Base-by-base conservation (phyloP, 1,140 invertebrate genomes). In the Mercenaria mercenaria region DNA sequence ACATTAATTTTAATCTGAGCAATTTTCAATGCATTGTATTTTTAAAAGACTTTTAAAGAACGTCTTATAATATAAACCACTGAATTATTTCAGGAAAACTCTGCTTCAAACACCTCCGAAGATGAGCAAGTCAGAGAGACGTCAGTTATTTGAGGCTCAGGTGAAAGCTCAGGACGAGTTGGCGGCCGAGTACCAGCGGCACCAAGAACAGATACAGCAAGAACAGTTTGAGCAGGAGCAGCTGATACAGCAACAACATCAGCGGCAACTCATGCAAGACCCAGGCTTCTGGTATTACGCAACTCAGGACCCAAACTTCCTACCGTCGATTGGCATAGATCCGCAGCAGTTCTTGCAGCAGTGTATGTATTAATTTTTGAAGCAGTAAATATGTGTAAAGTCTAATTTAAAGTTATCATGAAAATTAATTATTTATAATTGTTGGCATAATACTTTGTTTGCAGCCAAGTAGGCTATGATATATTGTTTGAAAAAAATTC, bases 111-210 rank as follows among this genome's bases (percentile, higher is more conserved):
- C 92, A 29, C 96, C 93, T 61, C 94, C 96, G 2, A 96, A 96
- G 77, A 95, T 98, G 93, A 97, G 97, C 0, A 98, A 98, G 95
- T 97, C 97, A 74, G 97, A 98, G 92, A 95, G 98, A 6, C 95
- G 98, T 41, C 97, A 98, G 93, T 95, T 98, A 76, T 99, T 98
- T 96, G 98, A 97, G 32, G 95, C 97, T 26, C 97, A 98, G 96
- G 95, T 97, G 34, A 97, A 97, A 43, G 97, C 97, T 20, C 96
- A 97, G 90, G 97, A 98, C 67, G 94, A 96, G 92, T 81, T 94
- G 90, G 90, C 87, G 29, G 94, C 92, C 8, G 93, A 94, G 41
- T 87, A 90, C 34, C 93, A 94, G 87, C 91, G 94, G 37, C 92
- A 93, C 41, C 92, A 94, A 43, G 89, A 92, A 39, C 88, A 90